Base-by-base conservation (phyloP, 2,797 vertebrate genomes). In the Erithacus rubecula region DNA sequence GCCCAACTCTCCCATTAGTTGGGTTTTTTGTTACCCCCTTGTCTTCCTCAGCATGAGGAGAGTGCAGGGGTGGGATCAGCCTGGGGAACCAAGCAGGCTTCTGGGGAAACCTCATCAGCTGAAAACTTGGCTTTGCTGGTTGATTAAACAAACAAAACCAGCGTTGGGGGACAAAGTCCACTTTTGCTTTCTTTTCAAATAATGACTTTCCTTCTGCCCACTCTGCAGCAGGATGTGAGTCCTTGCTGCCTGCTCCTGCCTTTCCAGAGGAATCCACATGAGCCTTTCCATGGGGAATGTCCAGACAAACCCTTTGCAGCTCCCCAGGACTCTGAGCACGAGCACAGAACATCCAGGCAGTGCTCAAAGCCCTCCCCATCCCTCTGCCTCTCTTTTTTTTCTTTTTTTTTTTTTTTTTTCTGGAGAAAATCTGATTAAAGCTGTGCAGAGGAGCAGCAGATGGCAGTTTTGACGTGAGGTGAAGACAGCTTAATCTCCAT, bases 401-500 rank as follows among this genome's bases (percentile, higher is more conserved):
- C 77, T 20, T 82, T 22, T 29, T 49, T 24, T 46, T 47, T 79
- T 74, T 16, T 39, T 43, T 0, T 41, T 41, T 41, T 41, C 15
- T 41, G 39, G 18, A 95, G 94, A 89, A 95, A 95, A 97, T 95
- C 95, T 94, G 95, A 96, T 97, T 93, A 94, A 91, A 89, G 92
- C 91, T 46, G 68, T 51, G 63, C 93, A 64, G 90, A 52, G 92
- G 92, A 88, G 87, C 65, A 94, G 93, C 95, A 96, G 96, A 97
- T 97, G 96, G 96, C 80, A 92, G 87, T 75, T 96, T 93, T 96
- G 96, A 97, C 77, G 37, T 92, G 89, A 95, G 94, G 96, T 92
- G 92, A 94, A 90, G 92, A 96, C 46, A 32, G 88, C 94, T 96
- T 97, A 96, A 97, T 96, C 93, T 97, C 96, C 96, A 96, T 96